Evolutionary conservation across 37 sponge, comb jelly and placozoan genomes (phyloP).

Genomic region (Eunapius fragilis): DNA sequence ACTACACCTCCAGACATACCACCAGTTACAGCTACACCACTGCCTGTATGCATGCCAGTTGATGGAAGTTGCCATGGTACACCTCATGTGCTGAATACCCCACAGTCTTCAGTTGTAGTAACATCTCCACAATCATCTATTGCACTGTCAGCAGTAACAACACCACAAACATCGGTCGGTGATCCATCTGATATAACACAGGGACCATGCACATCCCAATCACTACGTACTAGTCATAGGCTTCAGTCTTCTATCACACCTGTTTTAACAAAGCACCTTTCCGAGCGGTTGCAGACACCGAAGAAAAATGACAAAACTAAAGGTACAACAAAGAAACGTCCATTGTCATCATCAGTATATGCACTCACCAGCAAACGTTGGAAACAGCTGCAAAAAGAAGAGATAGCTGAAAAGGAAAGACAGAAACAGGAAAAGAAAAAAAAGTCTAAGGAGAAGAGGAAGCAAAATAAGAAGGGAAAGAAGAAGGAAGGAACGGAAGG

Average conservation of each 20-base stretch:
- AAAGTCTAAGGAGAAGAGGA: neutral
- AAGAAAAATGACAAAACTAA: neutral
- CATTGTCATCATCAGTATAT: neutral
- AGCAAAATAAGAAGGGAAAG: neutral
- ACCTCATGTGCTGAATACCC: too few species aligned
- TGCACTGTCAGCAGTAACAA: neutral
- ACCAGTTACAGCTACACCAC: neutral
- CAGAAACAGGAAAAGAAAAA: neutral
- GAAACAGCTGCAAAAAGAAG: neutral
- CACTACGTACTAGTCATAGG: neutral
- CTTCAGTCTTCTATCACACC: neutral
- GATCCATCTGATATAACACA: neutral
- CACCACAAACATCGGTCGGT: neutral
- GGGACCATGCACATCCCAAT: neutral
- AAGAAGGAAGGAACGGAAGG: neutral
- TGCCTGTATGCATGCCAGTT: too few species aligned
- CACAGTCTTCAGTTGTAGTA: too few species aligned
- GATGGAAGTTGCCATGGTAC: too few species aligned
- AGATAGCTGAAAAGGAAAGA: neutral
- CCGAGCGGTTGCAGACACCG: neutral
- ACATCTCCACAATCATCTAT: neutral
- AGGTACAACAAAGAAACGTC: neutral
- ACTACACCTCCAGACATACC: neutral
- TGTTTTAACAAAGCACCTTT: neutral
- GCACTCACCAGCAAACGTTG: neutral